A percentile compares a stretch with the other conserved stretches of the same genome.
These are phyloP conservation scores for Drosophila anomelani DNA, from an alignment of 2,888 invertebrate species.

Conservation along the genomic window DNA sequence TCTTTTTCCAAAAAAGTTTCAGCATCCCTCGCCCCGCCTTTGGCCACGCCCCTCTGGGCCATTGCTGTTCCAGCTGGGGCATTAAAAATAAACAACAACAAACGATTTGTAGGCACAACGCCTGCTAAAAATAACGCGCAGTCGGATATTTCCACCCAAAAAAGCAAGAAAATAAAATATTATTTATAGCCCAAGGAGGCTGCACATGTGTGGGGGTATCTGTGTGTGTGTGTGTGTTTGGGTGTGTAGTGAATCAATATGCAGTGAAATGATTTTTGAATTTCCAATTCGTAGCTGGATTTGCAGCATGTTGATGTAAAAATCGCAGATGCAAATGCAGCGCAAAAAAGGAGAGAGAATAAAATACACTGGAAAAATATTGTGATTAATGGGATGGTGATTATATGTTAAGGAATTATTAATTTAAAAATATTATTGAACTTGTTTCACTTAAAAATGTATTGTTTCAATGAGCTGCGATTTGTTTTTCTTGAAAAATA, in stretches of 20 bases:
- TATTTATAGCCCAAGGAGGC: constrained; percentile 68
- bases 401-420: background rate
- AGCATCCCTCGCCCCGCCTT: background rate
- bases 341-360: constrained; percentile 1
- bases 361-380: constrained; percentile 6
- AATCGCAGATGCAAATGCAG: constrained; percentile 51
- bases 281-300: constrained; percentile 40
- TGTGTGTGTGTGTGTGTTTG: background rate
- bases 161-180: constrained; percentile 73
- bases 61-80: constrained; percentile 45
- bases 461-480: no score
- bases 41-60: background rate
- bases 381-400: background rate
- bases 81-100: constrained; percentile 69
- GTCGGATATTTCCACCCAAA: constrained; percentile 69
- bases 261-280: constrained; percentile 54
- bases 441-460: background rate
- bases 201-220: background rate
- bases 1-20: constrained; percentile 28
- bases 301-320: constrained; percentile 57
- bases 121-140: constrained; percentile 70
- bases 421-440: background rate
- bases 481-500: background rate
- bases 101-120: constrained; percentile 70
- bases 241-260: constrained; percentile 59